A percentile compares a stretch with the other conserved stretches of the same genome.
Conservation (phyloP, 2,797 vertebrate genomes). For the Etheostoma perlongum region DNA sequence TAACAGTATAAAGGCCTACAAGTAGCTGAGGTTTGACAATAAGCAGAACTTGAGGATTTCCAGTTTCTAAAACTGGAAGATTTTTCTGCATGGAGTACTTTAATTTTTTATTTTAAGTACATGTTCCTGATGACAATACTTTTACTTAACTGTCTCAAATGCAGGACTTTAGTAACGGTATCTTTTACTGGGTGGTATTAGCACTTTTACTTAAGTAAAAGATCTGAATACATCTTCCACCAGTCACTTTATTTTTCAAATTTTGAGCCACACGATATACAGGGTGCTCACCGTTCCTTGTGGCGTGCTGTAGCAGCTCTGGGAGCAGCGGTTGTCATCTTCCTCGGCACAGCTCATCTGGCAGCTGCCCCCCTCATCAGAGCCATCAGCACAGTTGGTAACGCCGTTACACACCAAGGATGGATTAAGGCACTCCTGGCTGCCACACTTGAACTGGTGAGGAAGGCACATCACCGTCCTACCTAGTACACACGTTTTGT, state of each 20-base stretch:
- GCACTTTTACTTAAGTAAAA: too few relatives aligned
- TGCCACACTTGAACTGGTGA: slow-evolving; percentile 86
- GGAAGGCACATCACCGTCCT: slow-evolving; percentile 74
- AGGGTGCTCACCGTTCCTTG: slow-evolving; percentile 85
- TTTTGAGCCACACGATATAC: not conserved
- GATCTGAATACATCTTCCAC: too few relatives aligned
- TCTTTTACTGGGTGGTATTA: too few relatives aligned
- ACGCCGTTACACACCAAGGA: slow-evolving; percentile 85
- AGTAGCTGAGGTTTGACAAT: too few relatives aligned
- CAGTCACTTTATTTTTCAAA: not conserved
- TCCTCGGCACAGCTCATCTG: slow-evolving; percentile 57
- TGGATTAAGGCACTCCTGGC: slow-evolving; percentile 82
- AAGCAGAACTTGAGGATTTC: too few relatives aligned
- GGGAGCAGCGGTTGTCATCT: slow-evolving; percentile 75
- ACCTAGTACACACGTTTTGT: slow-evolving; percentile 73
- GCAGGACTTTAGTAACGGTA: too few relatives aligned
- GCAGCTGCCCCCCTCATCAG: slow-evolving; percentile 89
- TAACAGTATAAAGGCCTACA: too few relatives aligned
- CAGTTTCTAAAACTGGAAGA: too few relatives aligned
- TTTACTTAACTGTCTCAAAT: too few relatives aligned
- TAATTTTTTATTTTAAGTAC: too few relatives aligned
- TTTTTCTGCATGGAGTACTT: too few relatives aligned
- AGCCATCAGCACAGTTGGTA: slow-evolving; percentile 86
- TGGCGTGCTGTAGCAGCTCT: slow-evolving; percentile 87
- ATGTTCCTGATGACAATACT: too few relatives aligned